Evolutionary conservation across 2,113 vertebrate species (phyloP).

Genomic region (Elephas maximus): DNA sequence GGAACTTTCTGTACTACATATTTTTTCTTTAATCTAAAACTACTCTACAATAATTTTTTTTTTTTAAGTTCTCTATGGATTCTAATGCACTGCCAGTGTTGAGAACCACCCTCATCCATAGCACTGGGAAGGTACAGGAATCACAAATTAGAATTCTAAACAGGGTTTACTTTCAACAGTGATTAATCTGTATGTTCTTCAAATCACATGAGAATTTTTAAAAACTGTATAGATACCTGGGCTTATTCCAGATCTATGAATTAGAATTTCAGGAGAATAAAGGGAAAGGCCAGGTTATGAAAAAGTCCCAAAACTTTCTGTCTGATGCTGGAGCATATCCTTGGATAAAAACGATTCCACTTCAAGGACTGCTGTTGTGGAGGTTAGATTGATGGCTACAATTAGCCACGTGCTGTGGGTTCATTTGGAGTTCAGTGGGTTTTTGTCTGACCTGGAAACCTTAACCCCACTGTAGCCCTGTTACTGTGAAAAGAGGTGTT

Average conservation of each 20-base stretch:
- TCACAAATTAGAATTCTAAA: background rate
- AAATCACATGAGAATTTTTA: background rate
- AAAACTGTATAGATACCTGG: background rate
- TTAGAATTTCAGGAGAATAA: background rate
- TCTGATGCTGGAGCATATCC: background rate
- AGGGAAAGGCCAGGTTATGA: background rate
- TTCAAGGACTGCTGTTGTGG: background rate
- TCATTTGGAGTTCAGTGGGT: too few relatives aligned
- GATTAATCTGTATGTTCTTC: background rate
- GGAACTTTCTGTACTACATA: background rate
- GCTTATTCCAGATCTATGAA: background rate
- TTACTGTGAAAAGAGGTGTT: background rate
- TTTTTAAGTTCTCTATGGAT: background rate
- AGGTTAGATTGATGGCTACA: background rate
- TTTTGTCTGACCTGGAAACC: background rate
- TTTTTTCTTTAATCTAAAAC: constrained; percentile 24
- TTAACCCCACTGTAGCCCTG: background rate
- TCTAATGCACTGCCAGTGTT: background rate
- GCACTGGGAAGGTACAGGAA: background rate
- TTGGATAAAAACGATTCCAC: background rate
- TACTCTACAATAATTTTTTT: background rate
- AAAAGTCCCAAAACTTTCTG: background rate
- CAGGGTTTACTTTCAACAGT: background rate
- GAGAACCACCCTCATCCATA: background rate
- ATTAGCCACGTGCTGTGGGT: background rate